A percentile compares a stretch with the other conserved stretches of the same genome.
Evolutionary conservation across 2,797 vertebrate genomes (phyloP).

Genomic region (Coluber constrictor): DNA sequence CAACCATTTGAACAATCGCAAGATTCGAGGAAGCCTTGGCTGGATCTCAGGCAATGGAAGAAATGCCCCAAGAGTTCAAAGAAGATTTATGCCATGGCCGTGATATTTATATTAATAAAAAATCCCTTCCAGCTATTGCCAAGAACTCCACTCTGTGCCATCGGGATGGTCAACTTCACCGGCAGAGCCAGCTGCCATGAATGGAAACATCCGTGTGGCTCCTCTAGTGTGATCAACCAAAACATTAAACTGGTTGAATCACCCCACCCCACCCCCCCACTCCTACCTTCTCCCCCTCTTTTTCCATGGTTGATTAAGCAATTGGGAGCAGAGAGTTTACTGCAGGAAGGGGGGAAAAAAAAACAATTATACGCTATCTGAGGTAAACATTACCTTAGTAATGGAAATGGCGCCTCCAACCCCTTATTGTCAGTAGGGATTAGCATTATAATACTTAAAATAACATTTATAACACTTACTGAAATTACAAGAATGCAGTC

Average conservation of each 20-base stretch:
- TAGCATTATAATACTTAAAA: slow-evolving; percentile 87
- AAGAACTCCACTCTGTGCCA: slow-evolving; percentile 50
- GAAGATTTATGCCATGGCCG: slow-evolving; percentile 52
- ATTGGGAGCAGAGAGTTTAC: slow-evolving; percentile 81
- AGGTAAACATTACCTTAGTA: slow-evolving; percentile 92
- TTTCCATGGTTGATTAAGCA: slow-evolving; percentile 83
- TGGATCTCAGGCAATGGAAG: slow-evolving; percentile 32
- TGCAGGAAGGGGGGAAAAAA: slow-evolving; percentile 64
- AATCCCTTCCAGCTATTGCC: slow-evolving; percentile 45
- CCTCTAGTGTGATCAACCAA: slow-evolving; percentile 58
- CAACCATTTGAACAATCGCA: slow-evolving; percentile 29
- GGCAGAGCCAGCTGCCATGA: not conserved
- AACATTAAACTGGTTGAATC: slow-evolving; percentile 64
- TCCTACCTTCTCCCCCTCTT: slow-evolving; percentile 36
- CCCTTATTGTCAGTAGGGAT: slow-evolving; percentile 83
- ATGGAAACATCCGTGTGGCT: not conserved
- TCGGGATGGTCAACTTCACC: slow-evolving; percentile 50
- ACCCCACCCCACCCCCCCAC: slow-evolving; percentile 34
- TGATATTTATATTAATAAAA: slow-evolving; percentile 64
- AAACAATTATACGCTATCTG: slow-evolving; percentile 85
- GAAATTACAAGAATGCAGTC: slow-evolving; percentile 81
- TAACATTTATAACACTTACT: slow-evolving; percentile 90
- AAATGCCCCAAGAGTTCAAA: slow-evolving; percentile 55
- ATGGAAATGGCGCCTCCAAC: slow-evolving; percentile 81
- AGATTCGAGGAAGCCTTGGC: slow-evolving; percentile 39